Conservation (phyloP, 2,797 vertebrate genomes). For the Tolypeutes matacus region DNA sequence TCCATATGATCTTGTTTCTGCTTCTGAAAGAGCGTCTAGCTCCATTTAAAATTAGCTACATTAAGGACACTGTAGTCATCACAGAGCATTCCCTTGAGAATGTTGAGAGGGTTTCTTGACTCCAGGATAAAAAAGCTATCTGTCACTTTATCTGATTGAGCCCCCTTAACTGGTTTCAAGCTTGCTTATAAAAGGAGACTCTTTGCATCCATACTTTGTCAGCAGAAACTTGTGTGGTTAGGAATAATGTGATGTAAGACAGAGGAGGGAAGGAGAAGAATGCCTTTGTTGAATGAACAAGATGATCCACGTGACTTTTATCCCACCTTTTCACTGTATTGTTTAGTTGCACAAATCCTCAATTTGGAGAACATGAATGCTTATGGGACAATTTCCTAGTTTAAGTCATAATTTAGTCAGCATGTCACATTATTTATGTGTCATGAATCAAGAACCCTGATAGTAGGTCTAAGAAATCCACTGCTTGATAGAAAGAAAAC, state of each 20-base stretch:
- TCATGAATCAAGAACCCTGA: neutral
- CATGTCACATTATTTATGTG: conserved; percentile 32
- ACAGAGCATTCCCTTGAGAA: conserved; percentile 90
- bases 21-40: conserved; percentile 88
- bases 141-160: conserved; percentile 89
- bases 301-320: neutral
- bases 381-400: neutral
- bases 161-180: conserved; percentile 81
- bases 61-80: conserved; percentile 91
- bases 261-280: too few species aligned
- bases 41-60: conserved; percentile 87
- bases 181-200: conserved; percentile 71
- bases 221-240: neutral
- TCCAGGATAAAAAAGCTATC: conserved; percentile 85
- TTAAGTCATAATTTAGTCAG: conserved; percentile 23
- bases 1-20: conserved; percentile 92
- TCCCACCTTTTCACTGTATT: neutral
- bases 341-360: neutral
- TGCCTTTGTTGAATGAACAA: neutral
- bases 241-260: neutral
- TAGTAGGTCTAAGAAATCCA: neutral
- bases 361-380: neutral
- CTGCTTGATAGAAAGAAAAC: conserved; percentile 15
- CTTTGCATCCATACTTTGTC: conserved; percentile 63
- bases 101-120: conserved; percentile 89